Evolutionary conservation across 2,797 vertebrate genomes (phyloP), one percentile per base, ranked within the genome.

Genomic region (Artibeus jamaicensis): DNA sequence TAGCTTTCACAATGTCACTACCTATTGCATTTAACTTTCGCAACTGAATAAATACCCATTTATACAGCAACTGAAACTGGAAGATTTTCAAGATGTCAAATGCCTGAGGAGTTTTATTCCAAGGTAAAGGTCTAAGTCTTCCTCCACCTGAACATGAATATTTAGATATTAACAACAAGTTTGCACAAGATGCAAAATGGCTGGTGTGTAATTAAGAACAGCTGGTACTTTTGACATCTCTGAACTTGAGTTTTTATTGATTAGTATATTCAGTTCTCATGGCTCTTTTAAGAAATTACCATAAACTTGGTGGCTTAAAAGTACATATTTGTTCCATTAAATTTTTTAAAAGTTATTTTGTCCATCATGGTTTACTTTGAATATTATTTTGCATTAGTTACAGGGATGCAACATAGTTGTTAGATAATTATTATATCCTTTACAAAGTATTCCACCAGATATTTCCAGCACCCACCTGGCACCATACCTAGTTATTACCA

Each of bases 121-220:
- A 83, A 81, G 8, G 44, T 50, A 71, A 34, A 85, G 14, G 89
- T 26, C 42, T 26, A 65, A 96, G 24, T 68, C 34, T 86, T n/a
- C 14, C n/a, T 84, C 89, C 65, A 92, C 39, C 65, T 87, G 77
- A 83, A 79, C 19, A 3, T n/a, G 62, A 53, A 59, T 93, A 79
- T 76, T 95, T 84, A 65, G 8, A 83, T 65, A 74, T 62, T 87
- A 96, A 78, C 65, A 93, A 87, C 92, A 81, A 93, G n/a, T 18
- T 6, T 34, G 21, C 78, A 74, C 44, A 34, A 82, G 26, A 44
- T 14, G 0, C 32, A 71, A 71, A 70, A 12, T 8, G 9, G 1
- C 14, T 84, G 65, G 14, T 7, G 5, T 1, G 11, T 84, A 50
- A 42, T 44, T 50, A 65, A 4, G n/a, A 19, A 83, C 14, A 73